These are phyloP conservation scores for Caenorhabditis brenneri DNA, from an alignment of 1,140 invertebrate genomes.

Conservation along the genomic window DNA sequence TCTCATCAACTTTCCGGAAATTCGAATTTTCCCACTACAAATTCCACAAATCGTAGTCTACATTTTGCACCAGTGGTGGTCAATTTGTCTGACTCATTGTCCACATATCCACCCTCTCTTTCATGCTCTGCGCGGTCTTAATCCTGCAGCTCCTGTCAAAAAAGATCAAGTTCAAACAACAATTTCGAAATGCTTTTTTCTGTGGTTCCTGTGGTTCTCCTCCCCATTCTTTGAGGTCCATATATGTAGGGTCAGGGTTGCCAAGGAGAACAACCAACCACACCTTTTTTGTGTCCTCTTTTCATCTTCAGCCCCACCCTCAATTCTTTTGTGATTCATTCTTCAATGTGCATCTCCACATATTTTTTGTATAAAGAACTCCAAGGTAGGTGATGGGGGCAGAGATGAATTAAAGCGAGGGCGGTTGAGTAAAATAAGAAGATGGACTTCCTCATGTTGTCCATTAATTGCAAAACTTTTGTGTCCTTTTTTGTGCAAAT, in stretches of 20 bases:
- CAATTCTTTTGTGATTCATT: not conserved
- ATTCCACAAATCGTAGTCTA: not conserved
- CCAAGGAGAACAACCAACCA: not conserved
- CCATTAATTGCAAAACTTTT: constrained; percentile 26
- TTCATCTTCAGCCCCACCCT: no score
- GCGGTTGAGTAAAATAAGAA: not conserved
- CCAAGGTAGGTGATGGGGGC: not conserved
- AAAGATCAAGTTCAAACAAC: constrained; percentile 39
- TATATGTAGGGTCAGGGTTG: constrained; percentile 22
- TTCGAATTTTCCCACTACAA: not conserved
- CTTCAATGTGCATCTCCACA: constrained; percentile 18
- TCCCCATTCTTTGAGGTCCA: not conserved
- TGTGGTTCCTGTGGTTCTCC: not conserved
- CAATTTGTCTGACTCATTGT: constrained; percentile 11
- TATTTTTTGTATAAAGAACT: constrained; percentile 38
- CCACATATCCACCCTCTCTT: not conserved
- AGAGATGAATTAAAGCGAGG: not conserved
- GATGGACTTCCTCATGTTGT: not conserved
- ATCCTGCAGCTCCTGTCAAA: not conserved
- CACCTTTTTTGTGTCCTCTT: not conserved
- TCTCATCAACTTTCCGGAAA: no score
- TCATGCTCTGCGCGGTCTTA: constrained; percentile 27
- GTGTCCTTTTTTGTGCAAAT: constrained; percentile 4
- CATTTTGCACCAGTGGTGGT: not conserved
- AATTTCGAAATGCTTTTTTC: constrained; percentile 39